These are phyloP conservation scores for Muscidifurax raptorellus DNA, from an alignment of 1,140 invertebrate genomes.

Conservation along the genomic window DNA sequence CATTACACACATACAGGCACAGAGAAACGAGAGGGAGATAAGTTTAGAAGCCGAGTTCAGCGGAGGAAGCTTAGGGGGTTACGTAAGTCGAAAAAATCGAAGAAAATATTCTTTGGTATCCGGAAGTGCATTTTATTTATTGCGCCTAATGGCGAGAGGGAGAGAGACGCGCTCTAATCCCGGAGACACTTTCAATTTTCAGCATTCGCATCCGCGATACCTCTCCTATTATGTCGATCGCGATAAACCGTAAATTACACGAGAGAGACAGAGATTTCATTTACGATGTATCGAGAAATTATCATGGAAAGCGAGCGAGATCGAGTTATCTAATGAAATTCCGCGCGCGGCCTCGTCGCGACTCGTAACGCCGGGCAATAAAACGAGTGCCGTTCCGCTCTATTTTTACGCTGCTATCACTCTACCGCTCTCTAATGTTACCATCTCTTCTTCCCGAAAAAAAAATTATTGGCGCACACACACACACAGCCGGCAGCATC, in stretches of 20 bases:
- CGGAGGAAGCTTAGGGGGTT: neutral
- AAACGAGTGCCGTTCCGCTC: neutral
- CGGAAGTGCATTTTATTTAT: neutral
- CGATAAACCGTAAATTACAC: neutral
- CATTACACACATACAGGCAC: neutral
- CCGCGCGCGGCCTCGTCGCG: neutral
- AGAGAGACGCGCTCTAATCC: neutral
- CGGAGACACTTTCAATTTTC: neutral
- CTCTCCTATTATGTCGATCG: neutral
- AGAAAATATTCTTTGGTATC: neutral
- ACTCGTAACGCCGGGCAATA: neutral
- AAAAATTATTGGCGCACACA: neutral
- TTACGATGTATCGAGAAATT: neutral
- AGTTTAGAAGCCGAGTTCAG: neutral
- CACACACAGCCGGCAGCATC: neutral
- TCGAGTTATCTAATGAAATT: neutral
- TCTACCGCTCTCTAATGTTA: neutral
- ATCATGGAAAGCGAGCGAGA: neutral
- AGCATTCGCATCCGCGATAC: neutral
- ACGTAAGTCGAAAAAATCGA: neutral
- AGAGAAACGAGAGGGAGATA: neutral
- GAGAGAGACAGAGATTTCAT: neutral
- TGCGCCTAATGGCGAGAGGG: neutral
- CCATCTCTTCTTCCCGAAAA: neutral
- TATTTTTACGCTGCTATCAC: neutral